A percentile compares a stretch with the other conserved stretches of the same genome.
These are phyloP conservation scores for Oceanodroma leucorhoa DNA, from an alignment of 2,797 vertebrate species.

Conservation along the genomic window DNA sequence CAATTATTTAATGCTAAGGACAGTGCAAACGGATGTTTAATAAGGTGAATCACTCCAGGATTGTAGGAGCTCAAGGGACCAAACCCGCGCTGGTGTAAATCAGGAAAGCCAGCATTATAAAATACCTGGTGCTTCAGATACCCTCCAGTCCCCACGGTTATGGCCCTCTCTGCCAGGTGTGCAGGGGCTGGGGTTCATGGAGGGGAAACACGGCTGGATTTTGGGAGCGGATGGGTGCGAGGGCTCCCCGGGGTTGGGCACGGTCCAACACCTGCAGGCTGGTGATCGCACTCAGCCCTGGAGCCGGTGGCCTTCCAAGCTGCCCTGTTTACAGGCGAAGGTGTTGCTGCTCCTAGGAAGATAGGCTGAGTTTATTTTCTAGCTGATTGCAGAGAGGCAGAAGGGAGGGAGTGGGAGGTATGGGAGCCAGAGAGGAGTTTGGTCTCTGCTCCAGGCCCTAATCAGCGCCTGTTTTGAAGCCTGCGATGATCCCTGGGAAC, in stretches of 20 bases:
- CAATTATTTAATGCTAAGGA: conserved; percentile 40
- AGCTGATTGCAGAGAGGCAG: not conserved
- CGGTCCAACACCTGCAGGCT: accelerated
- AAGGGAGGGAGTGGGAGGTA: not conserved
- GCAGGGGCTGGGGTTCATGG: not conserved
- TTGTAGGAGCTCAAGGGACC: not conserved
- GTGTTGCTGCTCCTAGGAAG: not conserved
- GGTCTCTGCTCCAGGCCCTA: not conserved
- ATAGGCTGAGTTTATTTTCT: not conserved
- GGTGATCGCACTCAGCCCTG: not conserved
- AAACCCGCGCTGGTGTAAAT: not conserved
- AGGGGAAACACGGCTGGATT: not conserved
- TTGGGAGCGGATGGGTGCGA: not conserved
- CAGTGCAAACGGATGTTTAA: not conserved
- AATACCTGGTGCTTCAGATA: accelerated
- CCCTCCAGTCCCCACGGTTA: accelerated
- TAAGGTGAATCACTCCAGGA: not conserved
- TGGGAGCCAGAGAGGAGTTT: not conserved
- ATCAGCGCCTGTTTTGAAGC: not conserved
- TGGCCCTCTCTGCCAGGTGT: accelerated
- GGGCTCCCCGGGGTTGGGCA: not conserved
- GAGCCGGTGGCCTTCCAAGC: not conserved
- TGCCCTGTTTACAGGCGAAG: not conserved
- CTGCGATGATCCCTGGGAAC: not conserved
- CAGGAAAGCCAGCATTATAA: not conserved